Evolutionary conservation across 2,888 invertebrate species (phyloP), one percentile per base, ranked within the genome.

Genomic region (Microplitis deprimator): DNA sequence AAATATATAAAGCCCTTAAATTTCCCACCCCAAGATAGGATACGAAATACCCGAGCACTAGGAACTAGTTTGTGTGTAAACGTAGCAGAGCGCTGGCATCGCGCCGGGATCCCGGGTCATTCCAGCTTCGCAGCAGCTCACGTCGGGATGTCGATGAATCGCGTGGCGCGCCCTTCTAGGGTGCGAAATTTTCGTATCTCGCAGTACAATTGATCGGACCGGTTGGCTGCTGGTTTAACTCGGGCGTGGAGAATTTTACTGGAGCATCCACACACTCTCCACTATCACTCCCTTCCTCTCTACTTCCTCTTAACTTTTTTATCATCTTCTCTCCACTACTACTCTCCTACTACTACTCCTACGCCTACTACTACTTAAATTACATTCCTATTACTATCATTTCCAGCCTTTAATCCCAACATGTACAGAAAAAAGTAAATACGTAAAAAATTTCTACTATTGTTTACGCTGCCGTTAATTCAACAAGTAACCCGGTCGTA

Each of bases 31-130:
- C 8, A 3, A 0, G 29, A 29, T 29, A 29, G 4, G 29, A 29
- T 29, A 29, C 29, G 29, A 29, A 29, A 29, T 29, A 29, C 29
- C 29, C 29, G 29, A 29, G 29, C 29, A 17, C 29, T 29, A 40
- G 17, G 6, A 16, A 20, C 16, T 59, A 39, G 50, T 50, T 50
- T 13, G 13, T 13, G 50, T 38, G 17, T 17, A 65, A 76, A 6
- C 79, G 79, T 82, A 81, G 79, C 80, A 82, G 82, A 85, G 87
- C 85, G 87, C 85, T 84, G 85, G 84, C 83, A 86, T 86, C 86
- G 87, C 85, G 82, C 13, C 50, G 50, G 29, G 85, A 86, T 87
- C 89, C 89, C 89, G 89, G 89, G 88, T 86, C 87, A 88, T 87
- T 87, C 86, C 86, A 85, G 87, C 86, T 86, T 85, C 86, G 86